A percentile compares a stretch with the other conserved stretches of the same genome.
phyloP scores from a whole-genome alignment of 2,113 vertebrate genomes.

The Mus pahari region DNA sequence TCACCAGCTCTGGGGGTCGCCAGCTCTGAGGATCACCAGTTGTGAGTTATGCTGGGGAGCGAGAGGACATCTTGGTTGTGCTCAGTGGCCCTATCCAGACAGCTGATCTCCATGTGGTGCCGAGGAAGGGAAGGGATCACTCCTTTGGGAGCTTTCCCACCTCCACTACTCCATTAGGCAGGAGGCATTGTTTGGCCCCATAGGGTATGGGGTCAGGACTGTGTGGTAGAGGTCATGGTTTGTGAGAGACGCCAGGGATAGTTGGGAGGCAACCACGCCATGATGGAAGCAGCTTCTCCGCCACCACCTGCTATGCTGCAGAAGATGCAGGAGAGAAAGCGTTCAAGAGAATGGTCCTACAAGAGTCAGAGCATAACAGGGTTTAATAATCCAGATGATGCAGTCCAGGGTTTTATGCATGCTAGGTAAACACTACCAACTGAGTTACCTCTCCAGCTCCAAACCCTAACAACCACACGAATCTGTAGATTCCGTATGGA shows the following conservation, averaged over 20 bases:
- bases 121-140: not conserved
- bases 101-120: not conserved
- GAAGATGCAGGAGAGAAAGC: not conserved
- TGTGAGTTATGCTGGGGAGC: not conserved
- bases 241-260: not conserved
- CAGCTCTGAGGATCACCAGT: not conserved
- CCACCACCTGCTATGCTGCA: not conserved
- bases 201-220: not conserved
- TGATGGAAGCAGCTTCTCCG: not conserved
- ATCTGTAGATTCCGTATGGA: conserved; percentile 4
- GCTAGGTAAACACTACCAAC: not conserved
- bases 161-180: not conserved
- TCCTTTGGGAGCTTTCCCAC: not conserved
- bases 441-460: not conserved
- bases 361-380: not conserved
- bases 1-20: too few species aligned
- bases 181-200: not conserved
- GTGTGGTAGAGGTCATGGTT: not conserved
- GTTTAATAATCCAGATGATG: not conserved
- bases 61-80: fast-evolving
- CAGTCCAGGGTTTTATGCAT: too few species aligned
- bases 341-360: not conserved
- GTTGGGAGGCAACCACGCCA: not conserved
- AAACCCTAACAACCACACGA: not conserved
- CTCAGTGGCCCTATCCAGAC: not conserved